phyloP scores from a whole-genome alignment of 2,113 vertebrate species.

The Zosterops borbonicus region DNA sequence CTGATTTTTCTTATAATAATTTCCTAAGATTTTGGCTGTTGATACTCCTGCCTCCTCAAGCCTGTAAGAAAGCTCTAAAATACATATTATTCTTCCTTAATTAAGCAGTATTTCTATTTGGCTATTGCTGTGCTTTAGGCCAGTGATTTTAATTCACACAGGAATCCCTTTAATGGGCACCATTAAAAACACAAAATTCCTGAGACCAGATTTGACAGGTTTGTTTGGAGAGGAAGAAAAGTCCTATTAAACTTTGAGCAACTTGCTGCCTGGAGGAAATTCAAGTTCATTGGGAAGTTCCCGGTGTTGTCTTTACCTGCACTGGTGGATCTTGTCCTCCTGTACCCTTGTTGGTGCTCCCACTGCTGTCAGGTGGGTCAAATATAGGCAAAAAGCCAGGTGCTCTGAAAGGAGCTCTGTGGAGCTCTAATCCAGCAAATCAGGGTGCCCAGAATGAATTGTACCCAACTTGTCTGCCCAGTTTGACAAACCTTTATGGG shows the following conservation, averaged over 20 bases:
- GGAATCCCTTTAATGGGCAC: not conserved
- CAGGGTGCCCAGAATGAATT: not conserved
- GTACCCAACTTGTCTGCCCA: not conserved
- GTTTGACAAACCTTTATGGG: not conserved
- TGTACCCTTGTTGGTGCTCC: not conserved
- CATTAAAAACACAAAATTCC: not conserved
- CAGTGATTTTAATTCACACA: not conserved
- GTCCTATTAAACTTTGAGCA: not conserved
- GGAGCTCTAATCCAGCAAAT: not conserved
- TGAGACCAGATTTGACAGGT: fast-evolving
- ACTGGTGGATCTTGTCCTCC: not conserved
- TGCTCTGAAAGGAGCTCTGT: not conserved
- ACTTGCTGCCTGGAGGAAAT: not conserved
- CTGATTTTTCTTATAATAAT: not conserved
- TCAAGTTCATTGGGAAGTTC: not conserved
- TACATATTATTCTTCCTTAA: not conserved
- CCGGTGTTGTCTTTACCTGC: not conserved
- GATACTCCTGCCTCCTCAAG: not conserved
- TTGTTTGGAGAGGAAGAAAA: not conserved
- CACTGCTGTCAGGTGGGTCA: not conserved
- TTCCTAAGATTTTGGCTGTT: not conserved
- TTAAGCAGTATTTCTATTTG: not conserved
- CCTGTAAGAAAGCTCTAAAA: not conserved
- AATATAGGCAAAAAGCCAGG: not conserved
- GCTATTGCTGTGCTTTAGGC: not conserved